These are phyloP conservation scores for Muntiacus reevesi DNA, from an alignment of 2,113 vertebrate species.

Conservation along the genomic window DNA sequence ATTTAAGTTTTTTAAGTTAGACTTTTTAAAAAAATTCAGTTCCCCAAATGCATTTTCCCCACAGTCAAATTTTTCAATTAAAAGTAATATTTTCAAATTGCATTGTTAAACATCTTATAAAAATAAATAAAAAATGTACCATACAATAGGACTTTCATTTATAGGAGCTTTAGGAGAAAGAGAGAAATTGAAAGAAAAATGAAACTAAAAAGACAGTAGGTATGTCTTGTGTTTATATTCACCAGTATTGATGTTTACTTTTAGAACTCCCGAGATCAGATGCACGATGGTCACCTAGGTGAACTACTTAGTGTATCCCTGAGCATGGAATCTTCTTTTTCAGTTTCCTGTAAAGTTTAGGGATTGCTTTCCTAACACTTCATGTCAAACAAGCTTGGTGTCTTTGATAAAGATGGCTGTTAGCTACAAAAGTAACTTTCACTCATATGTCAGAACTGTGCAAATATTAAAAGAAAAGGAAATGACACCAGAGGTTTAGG, in stretches of 20 bases:
- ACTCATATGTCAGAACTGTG: not conserved
- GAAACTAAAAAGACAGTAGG: not conserved
- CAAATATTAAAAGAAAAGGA: not conserved
- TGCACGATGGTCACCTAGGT: not conserved
- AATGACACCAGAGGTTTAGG: not conserved
- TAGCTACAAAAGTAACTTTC: not conserved
- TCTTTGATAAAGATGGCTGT: not conserved
- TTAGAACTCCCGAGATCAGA: not conserved
- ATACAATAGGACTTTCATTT: not conserved
- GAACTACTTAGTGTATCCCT: not conserved
- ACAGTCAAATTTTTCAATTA: not conserved
- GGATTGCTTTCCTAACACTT: not conserved
- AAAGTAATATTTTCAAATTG: not conserved
- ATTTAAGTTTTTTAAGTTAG: not conserved
- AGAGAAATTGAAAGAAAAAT: not conserved
- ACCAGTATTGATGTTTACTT: not conserved
- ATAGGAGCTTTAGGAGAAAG: not conserved
- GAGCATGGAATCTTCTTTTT: not conserved
- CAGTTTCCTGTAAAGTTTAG: not conserved
- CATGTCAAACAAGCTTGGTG: not conserved
- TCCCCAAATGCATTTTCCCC: not conserved
- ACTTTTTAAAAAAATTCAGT: not conserved
- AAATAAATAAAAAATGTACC: not conserved
- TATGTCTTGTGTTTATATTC: not conserved
- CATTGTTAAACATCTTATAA: not conserved